phyloP scores from a whole-genome alignment of 2,113 vertebrate species.

The Clarias macrocephalus region DNA sequence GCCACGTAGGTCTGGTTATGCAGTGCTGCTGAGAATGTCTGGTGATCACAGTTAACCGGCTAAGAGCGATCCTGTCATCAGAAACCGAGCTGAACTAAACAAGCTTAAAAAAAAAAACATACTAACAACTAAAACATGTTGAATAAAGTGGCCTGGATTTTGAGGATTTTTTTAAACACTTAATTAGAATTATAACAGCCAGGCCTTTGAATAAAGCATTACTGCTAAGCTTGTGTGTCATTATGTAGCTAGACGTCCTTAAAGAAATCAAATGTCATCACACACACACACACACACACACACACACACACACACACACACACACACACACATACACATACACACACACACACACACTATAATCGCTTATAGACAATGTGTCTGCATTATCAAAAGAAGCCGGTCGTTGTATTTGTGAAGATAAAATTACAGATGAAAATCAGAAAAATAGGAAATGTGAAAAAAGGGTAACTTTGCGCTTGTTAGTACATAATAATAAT shows the following conservation, averaged over 20 bases:
- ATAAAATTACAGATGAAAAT: background rate
- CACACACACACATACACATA: background rate
- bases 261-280: background rate
- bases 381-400: background rate
- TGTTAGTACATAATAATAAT: background rate
- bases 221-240: background rate
- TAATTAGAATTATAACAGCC: background rate
- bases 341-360: background rate
- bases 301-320: background rate
- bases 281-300: background rate
- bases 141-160: background rate
- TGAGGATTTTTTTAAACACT: background rate
- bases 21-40: background rate
- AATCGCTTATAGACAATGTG: background rate
- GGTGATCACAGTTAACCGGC: background rate
- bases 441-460: background rate
- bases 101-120: background rate
- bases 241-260: background rate
- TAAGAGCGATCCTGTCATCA: background rate
- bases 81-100: background rate
- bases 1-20: background rate
- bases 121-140: background rate
- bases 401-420: background rate
- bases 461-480: background rate
- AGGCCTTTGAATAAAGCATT: background rate